Evolutionary conservation across 1,140 invertebrate genomes (phyloP), one percentile per base, ranked within the genome.

Genomic region (Caenorhabditis tropicalis): DNA sequence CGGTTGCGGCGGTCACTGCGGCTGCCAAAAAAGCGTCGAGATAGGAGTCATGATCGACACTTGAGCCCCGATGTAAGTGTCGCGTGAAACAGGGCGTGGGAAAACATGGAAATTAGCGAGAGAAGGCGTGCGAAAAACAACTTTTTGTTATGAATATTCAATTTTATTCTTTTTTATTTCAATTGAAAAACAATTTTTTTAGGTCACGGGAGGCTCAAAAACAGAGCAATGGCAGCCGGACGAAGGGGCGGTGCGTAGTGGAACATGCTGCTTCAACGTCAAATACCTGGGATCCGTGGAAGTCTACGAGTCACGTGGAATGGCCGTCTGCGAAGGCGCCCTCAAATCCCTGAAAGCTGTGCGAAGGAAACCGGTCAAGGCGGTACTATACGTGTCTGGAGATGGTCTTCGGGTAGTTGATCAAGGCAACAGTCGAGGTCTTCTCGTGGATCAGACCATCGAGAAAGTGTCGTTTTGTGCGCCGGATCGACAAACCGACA

Each of bases 391-490:
- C 91, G 96, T 99, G 1, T 98, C 96, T 81, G 98, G 97, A 0
- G 98, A 99, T 92, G 96, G 97, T 10, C 92, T 99, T 29, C 93
- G 98, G 10, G 97, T 99, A 1, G 98, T 99, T 0, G 98, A 99
- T 92, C 97, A 99, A 89, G 97, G 98, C 90, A 98, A 96, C 12
- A 99, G 98, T 92, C 88, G 94, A 93, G 97, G 97, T 33, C 93
- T 99, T 65, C 96, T 99, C 86, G 96, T 99, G 19, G 98, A 99
- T 93, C 98, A 99, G 92, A 99, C 98, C 4, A 99, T 99, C 85
- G 98, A 99, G 91, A 99, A 99, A 92, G 98, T 99, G 0, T 99
- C 97, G 3, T 99, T 99, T 92, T 99, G 98, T 93, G 97, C 98
- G 10, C 98, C 98, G 0, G 98, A 99, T 92, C 94, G 97, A 83